phyloP scores from a whole-genome alignment of 1,140 invertebrate species.

The Bombus affinis region DNA sequence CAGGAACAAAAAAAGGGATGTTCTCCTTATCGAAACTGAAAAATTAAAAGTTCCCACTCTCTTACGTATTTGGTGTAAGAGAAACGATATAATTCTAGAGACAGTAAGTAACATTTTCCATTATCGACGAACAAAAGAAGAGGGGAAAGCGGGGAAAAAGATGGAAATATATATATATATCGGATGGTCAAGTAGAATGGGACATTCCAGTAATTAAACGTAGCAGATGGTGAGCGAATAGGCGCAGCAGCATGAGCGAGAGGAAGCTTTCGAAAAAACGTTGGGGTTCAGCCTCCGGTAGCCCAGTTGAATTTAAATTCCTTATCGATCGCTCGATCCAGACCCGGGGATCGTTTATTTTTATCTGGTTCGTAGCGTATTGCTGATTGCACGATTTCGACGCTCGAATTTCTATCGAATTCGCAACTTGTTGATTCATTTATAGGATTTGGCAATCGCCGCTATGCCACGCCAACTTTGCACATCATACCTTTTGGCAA shows the following conservation, averaged over 20 bases:
- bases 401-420: conserved; percentile 47
- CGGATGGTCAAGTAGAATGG: background rate
- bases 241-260: too few relatives aligned
- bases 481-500: conserved; percentile 42
- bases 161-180: background rate
- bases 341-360: conserved; percentile 31
- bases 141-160: too few relatives aligned
- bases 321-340: conserved; percentile 26
- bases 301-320: conserved; percentile 30
- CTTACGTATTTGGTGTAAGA: too few relatives aligned
- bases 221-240: background rate
- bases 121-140: too few relatives aligned
- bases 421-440: conserved; percentile 55
- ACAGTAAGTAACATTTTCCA: too few relatives aligned
- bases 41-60: too few relatives aligned
- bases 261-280: background rate
- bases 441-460: conserved; percentile 52
- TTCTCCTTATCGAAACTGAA: too few relatives aligned
- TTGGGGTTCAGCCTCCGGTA: background rate
- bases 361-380: conserved; percentile 34
- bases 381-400: conserved; percentile 50
- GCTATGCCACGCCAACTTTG: conserved; percentile 28
- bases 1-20: too few relatives aligned
- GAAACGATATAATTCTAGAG: too few relatives aligned
- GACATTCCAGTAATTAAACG: background rate